These are phyloP conservation scores for Electrophaes corylata DNA, from an alignment of 2,888 invertebrate species.

Conservation along the genomic window DNA sequence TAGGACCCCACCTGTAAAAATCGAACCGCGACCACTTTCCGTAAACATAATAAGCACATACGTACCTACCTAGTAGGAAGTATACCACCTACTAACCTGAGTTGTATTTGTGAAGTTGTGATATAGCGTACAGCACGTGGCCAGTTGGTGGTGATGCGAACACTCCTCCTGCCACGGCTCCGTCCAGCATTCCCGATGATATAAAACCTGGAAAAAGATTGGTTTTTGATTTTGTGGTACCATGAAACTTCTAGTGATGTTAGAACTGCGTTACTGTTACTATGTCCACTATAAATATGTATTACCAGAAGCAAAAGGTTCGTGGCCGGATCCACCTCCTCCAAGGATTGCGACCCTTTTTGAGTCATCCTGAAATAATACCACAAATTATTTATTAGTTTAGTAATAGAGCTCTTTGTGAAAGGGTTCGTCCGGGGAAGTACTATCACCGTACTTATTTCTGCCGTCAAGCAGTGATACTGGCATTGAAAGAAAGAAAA, in stretches of 20 bases:
- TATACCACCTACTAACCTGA: conserved; percentile 75
- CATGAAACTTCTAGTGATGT: too few species aligned
- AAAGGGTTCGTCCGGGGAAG: too few species aligned
- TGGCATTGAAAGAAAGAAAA: too few species aligned
- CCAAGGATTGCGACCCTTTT: conserved; percentile 85
- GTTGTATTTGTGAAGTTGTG: conserved; percentile 82
- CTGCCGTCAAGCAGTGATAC: too few species aligned
- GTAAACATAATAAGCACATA: too few species aligned
- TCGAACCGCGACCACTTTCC: too few species aligned
- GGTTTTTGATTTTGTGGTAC: too few species aligned
- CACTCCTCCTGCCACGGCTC: conserved; percentile 89
- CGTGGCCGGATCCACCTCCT: conserved; percentile 94
- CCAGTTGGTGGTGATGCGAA: conserved; percentile 91
- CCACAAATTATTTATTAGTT: too few species aligned
- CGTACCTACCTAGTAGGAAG: too few species aligned
- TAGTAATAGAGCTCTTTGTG: too few species aligned
- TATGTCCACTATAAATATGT: background rate
- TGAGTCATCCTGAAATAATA: conserved; percentile 57
- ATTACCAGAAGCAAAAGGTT: conserved; percentile 86
- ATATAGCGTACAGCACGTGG: conserved; percentile 86
- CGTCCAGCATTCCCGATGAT: conserved; percentile 91
- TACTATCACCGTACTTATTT: too few species aligned
- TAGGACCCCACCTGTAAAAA: conserved; percentile 86
- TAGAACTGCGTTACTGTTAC: too few species aligned
- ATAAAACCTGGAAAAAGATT: conserved; percentile 85